Evolutionary conservation across 2,113 vertebrate species (phyloP), one percentile per base, ranked within the genome.

Genomic region (Aspidoscelis tigris): DNA sequence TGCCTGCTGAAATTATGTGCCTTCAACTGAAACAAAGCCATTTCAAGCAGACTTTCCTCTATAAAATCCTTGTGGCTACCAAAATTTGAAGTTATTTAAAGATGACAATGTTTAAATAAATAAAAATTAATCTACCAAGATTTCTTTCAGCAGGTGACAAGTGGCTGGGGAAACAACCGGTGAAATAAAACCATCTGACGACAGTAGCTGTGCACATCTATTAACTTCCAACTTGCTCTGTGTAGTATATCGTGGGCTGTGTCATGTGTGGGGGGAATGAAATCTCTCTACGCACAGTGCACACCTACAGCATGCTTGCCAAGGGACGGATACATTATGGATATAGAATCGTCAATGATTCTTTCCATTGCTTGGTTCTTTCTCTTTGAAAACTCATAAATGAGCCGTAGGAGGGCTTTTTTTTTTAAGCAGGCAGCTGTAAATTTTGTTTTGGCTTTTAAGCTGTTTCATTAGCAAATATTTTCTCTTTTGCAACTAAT

Each of bases 261-360:
- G n/a, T 66, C 86, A 76, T 50, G 65, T 7, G 24, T 18, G 14
- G 21, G 10, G 39, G 20, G 1, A 53, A 12, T 14, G 10, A 78
- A 78, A 83, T 50, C 26, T 76, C 22, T 92, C 87, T 81, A 41
- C 65, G 90, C 87, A 65, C 84, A 79, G 84, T 83, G 84, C 58
- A 22, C 84, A 83, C 26, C 84, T 80, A 78, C 86, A 80, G 81
- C 82, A 89, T 87, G 86, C 89, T 88, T 89, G 44, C 55, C 78
- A 85, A 83, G 78, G 91, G 72, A 91, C 79, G 76, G 90, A 86
- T 92, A 77, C 74, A 90, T 93, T 92, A 91, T 83, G 86, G 68
- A 91, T 92, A 89, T 81, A 90, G 75, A 94, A 24, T 72, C 94
- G 80, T 87, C 88, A 91, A 70, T 91, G 90, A 89, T 92, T 92